A percentile compares a stretch with the other conserved stretches of the same genome.
Evolutionary conservation across 2,797 vertebrate genomes (phyloP).

Genomic region (Acrossocheilus wenchowensis): DNA sequence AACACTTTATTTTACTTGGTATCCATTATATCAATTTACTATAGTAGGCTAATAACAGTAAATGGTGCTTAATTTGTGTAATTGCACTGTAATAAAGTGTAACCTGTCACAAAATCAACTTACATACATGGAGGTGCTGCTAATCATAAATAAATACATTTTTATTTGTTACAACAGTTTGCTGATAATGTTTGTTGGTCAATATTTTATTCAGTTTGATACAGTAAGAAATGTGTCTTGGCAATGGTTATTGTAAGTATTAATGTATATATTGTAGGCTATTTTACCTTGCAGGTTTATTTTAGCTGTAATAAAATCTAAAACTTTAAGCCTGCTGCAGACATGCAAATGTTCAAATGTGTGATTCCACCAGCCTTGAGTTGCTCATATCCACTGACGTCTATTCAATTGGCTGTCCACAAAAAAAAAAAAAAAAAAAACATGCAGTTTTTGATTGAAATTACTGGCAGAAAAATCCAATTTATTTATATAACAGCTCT

Average conservation of each 20-base stretch:
- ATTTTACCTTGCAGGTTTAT: neutral
- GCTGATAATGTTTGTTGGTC: neutral
- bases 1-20: neutral
- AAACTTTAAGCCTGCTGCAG: neutral
- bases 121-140: no score
- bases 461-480: neutral
- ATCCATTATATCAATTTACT: neutral
- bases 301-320: neutral
- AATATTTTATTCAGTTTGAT: neutral
- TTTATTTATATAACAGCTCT: neutral
- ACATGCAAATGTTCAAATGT: neutral
- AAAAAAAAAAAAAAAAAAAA: no score
- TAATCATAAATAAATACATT: neutral
- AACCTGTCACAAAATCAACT: no score
- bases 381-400: neutral
- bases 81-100: neutral
- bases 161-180: neutral
- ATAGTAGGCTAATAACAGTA: neutral
- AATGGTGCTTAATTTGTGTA: neutral
- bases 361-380: neutral
- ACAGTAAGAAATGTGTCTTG: neutral
- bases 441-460: neutral
- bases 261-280: neutral
- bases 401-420: neutral
- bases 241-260: neutral